phyloP scores from a whole-genome alignment of 2,888 invertebrate species.

The Caenorhabditis uteleia region DNA sequence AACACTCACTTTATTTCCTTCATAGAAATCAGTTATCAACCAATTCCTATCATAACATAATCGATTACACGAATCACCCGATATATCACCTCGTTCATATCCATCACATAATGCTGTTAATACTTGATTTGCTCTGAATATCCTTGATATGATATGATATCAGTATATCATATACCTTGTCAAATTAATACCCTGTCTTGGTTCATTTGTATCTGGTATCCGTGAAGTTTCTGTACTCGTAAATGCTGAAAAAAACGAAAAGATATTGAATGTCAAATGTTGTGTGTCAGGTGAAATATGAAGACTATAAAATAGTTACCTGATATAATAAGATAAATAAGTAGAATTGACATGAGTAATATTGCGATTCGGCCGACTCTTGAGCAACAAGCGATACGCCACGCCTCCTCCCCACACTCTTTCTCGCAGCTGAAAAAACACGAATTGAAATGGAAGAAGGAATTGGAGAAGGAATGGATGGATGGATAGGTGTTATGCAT shows the following conservation, averaged over 20 bases:
- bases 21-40: slow-evolving; percentile 61
- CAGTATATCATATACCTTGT: slow-evolving; percentile 16
- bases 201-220: slow-evolving; percentile 14
- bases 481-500: no score
- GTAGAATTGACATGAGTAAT: slow-evolving; percentile 27
- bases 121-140: slow-evolving; percentile 58
- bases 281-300: not conserved
- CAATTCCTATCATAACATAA: slow-evolving; percentile 60
- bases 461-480: not conserved
- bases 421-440: slow-evolving; percentile 34
- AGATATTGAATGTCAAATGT: not conserved
- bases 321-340: slow-evolving; percentile 35
- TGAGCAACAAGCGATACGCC: slow-evolving; percentile 47
- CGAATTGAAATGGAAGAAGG: not conserved
- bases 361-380: slow-evolving; percentile 47
- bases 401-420: slow-evolving; percentile 42
- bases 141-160: not conserved
- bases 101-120: slow-evolving; percentile 56
- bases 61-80: slow-evolving; percentile 66
- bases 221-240: slow-evolving; percentile 11
- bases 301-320: slow-evolving; percentile 11
- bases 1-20: slow-evolving; percentile 61
- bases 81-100: slow-evolving; percentile 47
- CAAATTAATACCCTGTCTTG: slow-evolving; percentile 33
- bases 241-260: slow-evolving; percentile 15